Evolutionary conservation across 2,888 invertebrate genomes (phyloP).

Genomic region (Rotaria sp.): DNA sequence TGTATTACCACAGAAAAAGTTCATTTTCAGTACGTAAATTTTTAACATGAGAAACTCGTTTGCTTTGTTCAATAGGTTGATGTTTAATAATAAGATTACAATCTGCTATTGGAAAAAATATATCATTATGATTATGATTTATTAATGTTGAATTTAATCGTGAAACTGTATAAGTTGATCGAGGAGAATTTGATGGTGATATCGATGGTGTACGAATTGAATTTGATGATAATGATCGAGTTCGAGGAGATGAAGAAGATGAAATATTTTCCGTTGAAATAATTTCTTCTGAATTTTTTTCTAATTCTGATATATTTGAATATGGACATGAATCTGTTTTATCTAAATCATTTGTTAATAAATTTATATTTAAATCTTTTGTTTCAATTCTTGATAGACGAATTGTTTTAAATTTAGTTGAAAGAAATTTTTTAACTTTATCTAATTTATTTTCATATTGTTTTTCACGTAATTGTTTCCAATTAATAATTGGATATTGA

Average conservation of each 20-base stretch:
- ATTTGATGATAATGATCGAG: not conserved
- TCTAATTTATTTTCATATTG: not conserved
- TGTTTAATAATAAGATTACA: slow-evolving; percentile 9
- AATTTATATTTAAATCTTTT: not conserved
- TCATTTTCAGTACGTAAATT: not conserved
- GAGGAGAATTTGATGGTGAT: not conserved
- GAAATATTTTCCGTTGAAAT: not conserved
- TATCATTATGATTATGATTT: not conserved
- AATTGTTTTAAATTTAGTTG: not conserved
- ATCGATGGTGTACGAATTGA: slow-evolving; percentile 8
- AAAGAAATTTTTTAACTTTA: not conserved
- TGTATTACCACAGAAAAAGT: not conserved
- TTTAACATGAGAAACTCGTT: not conserved
- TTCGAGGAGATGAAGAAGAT: not conserved
- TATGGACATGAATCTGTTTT: not conserved
- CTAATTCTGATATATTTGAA: not conserved
- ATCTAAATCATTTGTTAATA: not conserved
- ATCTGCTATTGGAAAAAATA: not conserved
- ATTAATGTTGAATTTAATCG: not conserved
- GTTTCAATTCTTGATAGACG: not conserved
- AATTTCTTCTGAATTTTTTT: not conserved
- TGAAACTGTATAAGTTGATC: not conserved
- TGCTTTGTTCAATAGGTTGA: not conserved
- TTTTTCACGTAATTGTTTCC: slow-evolving; percentile 24
- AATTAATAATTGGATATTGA: slow-evolving; percentile 14